Base-by-base conservation (phyloP, 2,888 invertebrate species). In the Fragum fragum region DNA sequence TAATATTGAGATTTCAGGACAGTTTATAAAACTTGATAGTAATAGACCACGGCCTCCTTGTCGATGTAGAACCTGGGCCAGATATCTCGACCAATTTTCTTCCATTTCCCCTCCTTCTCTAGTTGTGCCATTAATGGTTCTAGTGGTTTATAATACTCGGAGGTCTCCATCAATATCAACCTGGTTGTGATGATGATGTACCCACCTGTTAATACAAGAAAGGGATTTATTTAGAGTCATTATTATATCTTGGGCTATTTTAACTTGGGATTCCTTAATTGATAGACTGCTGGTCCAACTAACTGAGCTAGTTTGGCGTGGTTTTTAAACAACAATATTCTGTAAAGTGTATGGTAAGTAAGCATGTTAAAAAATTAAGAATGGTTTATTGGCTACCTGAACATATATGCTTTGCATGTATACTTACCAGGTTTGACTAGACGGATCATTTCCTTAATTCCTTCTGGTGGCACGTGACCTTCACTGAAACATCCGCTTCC, bases 181-280 rank as follows among this genome's bases (percentile, higher is more conserved):
- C 94, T 66, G 92, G 93, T 93, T 0, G 92, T 91, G 26, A 94
- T 92, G 76, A 89, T 88, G 11, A 94, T 86, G 1, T 88, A 75
- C 36, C 93, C 94, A 52, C 93, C 93, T 93, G 81, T 14, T 79
- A 83, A n/a, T 11, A 73, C 32, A n/a, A n/a, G n/a, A n/a, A n/a
- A n/a, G n/a, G n/a, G n/a, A n/a, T n/a, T n/a, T n/a, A n/a, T n/a
- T n/a, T n/a, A n/a, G n/a, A n/a, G n/a, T n/a, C n/a, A n/a, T n/a
- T n/a, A n/a, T n/a, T n/a, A n/a, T n/a, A n/a, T n/a, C n/a, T n/a
- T n/a, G n/a, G n/a, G n/a, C n/a, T n/a, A n/a, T n/a, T n/a, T n/a
- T n/a, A n/a, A n/a, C n/a, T n/a, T n/a, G n/a, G n/a, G n/a, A n/a
- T n/a, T n/a, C n/a, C n/a, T n/a, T n/a, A n/a, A n/a, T n/a, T n/a